phyloP scores from a whole-genome alignment of 2,888 invertebrate species.

The Geotrupes spiniger region DNA sequence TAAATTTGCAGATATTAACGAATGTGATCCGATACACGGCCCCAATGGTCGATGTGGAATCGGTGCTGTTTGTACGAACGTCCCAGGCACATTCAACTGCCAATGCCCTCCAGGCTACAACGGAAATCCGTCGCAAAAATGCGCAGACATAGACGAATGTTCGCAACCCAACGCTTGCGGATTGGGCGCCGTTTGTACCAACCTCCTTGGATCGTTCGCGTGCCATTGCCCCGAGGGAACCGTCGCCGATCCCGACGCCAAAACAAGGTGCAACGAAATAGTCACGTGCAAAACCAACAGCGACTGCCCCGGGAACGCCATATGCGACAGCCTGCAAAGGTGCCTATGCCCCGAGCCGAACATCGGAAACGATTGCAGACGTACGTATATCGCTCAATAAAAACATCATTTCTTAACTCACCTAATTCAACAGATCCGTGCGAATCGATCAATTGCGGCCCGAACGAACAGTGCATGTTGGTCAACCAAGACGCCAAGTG shows the following conservation, averaged over 20 bases:
- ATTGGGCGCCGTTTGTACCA: conserved; percentile 73
- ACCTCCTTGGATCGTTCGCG: conserved; percentile 71
- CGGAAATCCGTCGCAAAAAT: conserved; percentile 79
- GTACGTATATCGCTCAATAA: conserved; percentile 69
- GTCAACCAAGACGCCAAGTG: conserved; percentile 81
- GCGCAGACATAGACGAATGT: conserved; percentile 84
- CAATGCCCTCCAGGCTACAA: conserved; percentile 81
- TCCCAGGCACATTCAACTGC: conserved; percentile 76
- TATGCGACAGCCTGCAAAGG: conserved; percentile 74
- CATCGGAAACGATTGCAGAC: conserved; percentile 86
- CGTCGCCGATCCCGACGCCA: conserved; percentile 80
- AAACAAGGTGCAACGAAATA: conserved; percentile 77
- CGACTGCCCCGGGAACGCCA: conserved; percentile 86
- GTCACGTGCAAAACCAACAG: conserved; percentile 71
- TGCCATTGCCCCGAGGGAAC: conserved; percentile 82
- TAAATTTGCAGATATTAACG: conserved; percentile 72
- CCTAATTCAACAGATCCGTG: conserved; percentile 72
- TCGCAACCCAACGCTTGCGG: conserved; percentile 70
- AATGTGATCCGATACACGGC: conserved; percentile 77
- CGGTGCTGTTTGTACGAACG: conserved; percentile 78
- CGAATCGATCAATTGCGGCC: conserved; percentile 78
- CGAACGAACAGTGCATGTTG: conserved; percentile 86
- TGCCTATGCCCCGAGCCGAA: conserved; percentile 91
- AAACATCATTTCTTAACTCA: background rate
- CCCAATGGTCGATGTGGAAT: conserved; percentile 81